Evolutionary conservation across 2,113 vertebrate genomes (phyloP), one percentile per base, ranked within the genome.

Genomic region (Grammomys surdaster): DNA sequence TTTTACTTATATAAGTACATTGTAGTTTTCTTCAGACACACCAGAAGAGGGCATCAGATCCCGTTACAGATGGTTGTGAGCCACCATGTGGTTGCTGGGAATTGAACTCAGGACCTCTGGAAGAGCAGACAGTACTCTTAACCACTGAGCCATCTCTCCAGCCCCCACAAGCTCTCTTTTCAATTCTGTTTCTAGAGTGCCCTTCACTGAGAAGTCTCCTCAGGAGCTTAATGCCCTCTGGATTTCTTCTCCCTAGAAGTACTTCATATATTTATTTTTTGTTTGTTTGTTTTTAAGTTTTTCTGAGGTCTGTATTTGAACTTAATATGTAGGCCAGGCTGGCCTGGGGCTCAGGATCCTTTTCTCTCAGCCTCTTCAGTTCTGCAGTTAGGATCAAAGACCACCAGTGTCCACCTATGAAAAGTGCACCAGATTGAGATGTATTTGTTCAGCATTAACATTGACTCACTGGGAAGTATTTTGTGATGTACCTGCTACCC

Each of bases 221-320:
- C 69, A 48, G 73, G 91, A 91, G 46, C 17, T 87, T 95, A 65
- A 76, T 92, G 75, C 93, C 31, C 36, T 69, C 31, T 81, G 17
- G 90, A n/a, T 51, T 48, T 94, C 4, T 33, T 9, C 40, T 91
- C 73, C n/a, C 72, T 73, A 95, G 95, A 89, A 93, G 60, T 76
- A 63, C 51, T 93, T 69, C 11, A 51, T 51, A 51, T 36, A 31
- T 51, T 87, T 87, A 86, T 86, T 69, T 5, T 78, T 54, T 51
- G 33, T 33, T 67, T 86, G 58, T 86, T 87, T 86, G 36, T 84
- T 84, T 31, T 84, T 43, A 63, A 67, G 63, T 48, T 86, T 69
- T 69, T 24, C 63, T 87, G 63, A 87, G 63, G 28, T 69, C 14
- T 67, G 5, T 67, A 48, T 48, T 87, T 87, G 40, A 87, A 87